Evolutionary conservation across 2,888 invertebrate genomes (phyloP).

Genomic region (Andrena fulva): DNA sequence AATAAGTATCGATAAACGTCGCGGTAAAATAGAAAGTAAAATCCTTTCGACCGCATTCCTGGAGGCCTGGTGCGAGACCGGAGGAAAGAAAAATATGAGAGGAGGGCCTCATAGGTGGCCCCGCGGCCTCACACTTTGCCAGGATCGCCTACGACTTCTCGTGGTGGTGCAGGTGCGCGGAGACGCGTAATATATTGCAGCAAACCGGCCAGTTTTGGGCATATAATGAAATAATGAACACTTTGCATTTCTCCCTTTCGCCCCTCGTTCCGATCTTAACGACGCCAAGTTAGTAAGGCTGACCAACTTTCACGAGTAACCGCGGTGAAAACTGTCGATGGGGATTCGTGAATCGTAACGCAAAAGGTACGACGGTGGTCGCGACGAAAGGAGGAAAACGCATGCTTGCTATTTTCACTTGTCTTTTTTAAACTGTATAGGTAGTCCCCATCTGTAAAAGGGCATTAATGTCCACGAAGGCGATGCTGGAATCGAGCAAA

Average conservation of each 20-base stretch:
- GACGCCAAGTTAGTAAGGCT: constrained; percentile 16
- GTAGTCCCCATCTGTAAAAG: too few species aligned
- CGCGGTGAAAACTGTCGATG: neutral
- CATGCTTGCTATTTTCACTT: too few species aligned
- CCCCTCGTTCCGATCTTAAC: constrained; percentile 1
- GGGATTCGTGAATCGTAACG: neutral
- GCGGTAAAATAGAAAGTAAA: constrained; percentile 74
- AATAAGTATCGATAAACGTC: constrained; percentile 75
- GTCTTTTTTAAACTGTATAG: too few species aligned
- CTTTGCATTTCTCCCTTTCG: constrained; percentile 41
- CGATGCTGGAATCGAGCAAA: constrained; percentile 1
- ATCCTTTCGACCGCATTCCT: constrained; percentile 73
- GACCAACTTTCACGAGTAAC: constrained; percentile 2
- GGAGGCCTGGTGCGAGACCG: constrained; percentile 65
- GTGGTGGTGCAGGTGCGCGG: constrained; percentile 67
- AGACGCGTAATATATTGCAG: constrained; percentile 72
- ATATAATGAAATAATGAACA: constrained; percentile 64
- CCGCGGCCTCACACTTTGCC: constrained; percentile 77
- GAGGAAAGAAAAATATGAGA: constrained; percentile 68
- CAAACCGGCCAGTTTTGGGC: constrained; percentile 47
- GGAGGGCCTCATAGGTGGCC: constrained; percentile 77
- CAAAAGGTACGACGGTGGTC: neutral
- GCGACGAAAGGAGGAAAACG: neutral
- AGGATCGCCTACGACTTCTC: constrained; percentile 76
- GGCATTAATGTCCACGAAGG: too few species aligned